These are phyloP conservation scores for Muraenolepis orangiensis DNA, from an alignment of 2,797 vertebrate genomes.

Conservation along the genomic window DNA sequence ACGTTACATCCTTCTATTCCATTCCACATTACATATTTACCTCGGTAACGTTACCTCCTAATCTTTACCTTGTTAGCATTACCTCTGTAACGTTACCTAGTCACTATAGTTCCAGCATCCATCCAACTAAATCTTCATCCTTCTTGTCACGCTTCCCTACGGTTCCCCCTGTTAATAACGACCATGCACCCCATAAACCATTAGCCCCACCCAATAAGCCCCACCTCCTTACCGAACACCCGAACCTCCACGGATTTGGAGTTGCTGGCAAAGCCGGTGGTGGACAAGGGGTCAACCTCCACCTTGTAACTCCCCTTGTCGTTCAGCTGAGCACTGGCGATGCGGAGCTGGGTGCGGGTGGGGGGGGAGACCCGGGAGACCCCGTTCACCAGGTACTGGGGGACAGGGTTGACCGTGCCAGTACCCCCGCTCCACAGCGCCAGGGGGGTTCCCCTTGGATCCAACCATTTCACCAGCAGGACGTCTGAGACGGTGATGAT, in stretches of 20 bases:
- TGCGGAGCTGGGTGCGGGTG: conserved; percentile 60
- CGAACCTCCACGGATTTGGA: conserved; percentile 56
- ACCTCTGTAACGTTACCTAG: too few relatives aligned
- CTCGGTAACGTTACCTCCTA: background rate
- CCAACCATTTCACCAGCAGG: conserved; percentile 63
- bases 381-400: conserved; percentile 61
- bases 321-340: conserved; percentile 46
- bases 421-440: conserved; percentile 45
- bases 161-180: background rate
- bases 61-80: too few relatives aligned
- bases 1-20: too few relatives aligned
- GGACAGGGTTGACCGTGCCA: background rate
- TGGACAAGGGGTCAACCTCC: conserved; percentile 49
- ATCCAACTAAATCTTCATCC: background rate
- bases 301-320: conserved; percentile 70
- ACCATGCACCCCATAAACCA: background rate
- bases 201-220: background rate
- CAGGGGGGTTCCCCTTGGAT: conserved; percentile 37
- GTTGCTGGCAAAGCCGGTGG: conserved; percentile 49
- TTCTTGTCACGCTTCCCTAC: background rate
- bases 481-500: conserved; percentile 48
- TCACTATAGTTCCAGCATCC: too few relatives aligned
- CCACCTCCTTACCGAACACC: conserved; percentile 70
- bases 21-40: too few relatives aligned
- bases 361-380: too few relatives aligned